Base-by-base conservation (phyloP, 2,888 invertebrate genomes). In the Drosophila anomelani region DNA sequence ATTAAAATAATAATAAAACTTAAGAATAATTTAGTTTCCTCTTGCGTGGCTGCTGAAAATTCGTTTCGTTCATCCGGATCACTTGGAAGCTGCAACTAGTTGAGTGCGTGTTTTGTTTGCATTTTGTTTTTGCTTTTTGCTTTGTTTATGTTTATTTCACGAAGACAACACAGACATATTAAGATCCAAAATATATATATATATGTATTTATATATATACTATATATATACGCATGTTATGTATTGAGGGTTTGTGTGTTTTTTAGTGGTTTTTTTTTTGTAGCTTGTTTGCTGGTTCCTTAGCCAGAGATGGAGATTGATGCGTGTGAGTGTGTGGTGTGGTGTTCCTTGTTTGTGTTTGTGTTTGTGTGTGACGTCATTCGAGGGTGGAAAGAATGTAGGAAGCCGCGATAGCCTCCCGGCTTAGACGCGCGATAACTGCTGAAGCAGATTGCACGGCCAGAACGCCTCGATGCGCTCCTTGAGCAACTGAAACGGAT, bases 361-460 rank as follows among this genome's bases (percentile, higher is more conserved):
- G 56, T 71, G 68, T 81, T 29, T 47, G 59, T 85, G 70, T 86
- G 68, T 81, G 79, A 43, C 80, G 71, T 75, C 70, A 64, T 70
- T 67, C 69, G 67, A 55, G 66, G 63, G 47, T 68, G 71, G 71
- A 51, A 47, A 41, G 36, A 36, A 20, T 36, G 34, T 47, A 53
- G 36, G 34, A 38, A 17, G n/a, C 49, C 17, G 66, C 53, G 20
- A 34, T 20, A 32, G 32, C 20, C 26, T 29, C 26, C 56, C 62
- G 47, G 47, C 44, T 93, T 94, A 95, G 92, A 95, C 95, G 92
- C 95, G 94, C 81, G 95, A 95, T 79, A 95, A 93, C 88, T 95
- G 96, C 90, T 97, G 96, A 76, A 97, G 93, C 78, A 97, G 93
- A 93, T 96, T 97, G 73, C 96, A 95, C 44, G 97, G 97, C 91